Evolutionary conservation across 2,113 vertebrate species (phyloP).

Genomic region (Taurulus bubalis): DNA sequence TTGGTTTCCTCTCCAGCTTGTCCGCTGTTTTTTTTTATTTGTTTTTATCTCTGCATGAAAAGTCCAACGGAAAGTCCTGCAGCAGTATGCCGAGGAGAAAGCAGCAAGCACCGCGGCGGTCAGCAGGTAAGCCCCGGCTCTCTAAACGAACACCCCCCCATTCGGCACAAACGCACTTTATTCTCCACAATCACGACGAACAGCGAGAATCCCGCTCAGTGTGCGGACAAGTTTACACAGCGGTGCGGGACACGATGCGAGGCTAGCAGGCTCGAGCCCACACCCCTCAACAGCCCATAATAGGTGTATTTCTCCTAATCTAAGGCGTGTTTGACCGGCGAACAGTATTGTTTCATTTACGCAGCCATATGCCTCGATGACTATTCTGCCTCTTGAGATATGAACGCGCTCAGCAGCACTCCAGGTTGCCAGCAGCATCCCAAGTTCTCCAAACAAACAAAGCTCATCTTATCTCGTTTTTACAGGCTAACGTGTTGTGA

Average conservation of each 20-base stretch:
- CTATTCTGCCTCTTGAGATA: conserved; percentile 33
- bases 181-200: background rate
- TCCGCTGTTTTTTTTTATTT: conserved; percentile 44
- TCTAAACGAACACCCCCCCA: background rate
- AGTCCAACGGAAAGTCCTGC: conserved; percentile 89
- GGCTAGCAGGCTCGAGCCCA: background rate
- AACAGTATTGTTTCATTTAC: conserved; percentile 40
- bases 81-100: conserved; percentile 96
- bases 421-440: conserved; percentile 49
- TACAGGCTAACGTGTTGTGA: conserved; percentile 53
- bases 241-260: background rate
- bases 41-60: conserved; percentile 89
- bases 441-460: conserved; percentile 62
- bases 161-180: background rate
- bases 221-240: conserved; percentile 32
- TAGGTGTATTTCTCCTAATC: conserved; percentile 30
- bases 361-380: conserved; percentile 31
- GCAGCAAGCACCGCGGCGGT: conserved; percentile 96
- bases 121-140: conserved; percentile 88
- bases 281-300: background rate
- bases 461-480: conserved; percentile 55
- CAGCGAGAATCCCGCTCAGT: conserved; percentile 10
- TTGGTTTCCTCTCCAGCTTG: conserved; percentile 66
- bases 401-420: conserved; percentile 42
- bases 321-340: conserved; percentile 30